A percentile compares a stretch with the other conserved stretches of the same genome.
Evolutionary conservation across 1,140 invertebrate species (phyloP).

Genomic region (Triops cancriformis): DNA sequence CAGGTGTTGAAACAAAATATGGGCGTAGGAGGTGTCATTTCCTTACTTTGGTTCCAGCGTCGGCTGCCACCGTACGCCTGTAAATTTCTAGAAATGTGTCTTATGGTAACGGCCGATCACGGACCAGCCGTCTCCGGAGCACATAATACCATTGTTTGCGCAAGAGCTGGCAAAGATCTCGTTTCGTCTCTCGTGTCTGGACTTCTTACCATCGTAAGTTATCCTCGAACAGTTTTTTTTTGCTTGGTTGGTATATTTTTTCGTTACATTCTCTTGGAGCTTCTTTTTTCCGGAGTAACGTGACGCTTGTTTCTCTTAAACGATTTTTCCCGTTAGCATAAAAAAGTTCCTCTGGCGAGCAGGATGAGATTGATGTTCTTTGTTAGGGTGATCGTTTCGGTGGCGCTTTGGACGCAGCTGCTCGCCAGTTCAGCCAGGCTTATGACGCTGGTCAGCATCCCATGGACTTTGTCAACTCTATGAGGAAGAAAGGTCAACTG

Average conservation of each 20-base stretch:
- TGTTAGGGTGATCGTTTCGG: slow-evolving; percentile 92
- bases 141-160: slow-evolving; percentile 98
- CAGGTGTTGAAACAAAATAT: slow-evolving; percentile 69
- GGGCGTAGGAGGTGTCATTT: slow-evolving; percentile 95
- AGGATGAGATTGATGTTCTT: slow-evolving; percentile 24
- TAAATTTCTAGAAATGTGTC: slow-evolving; percentile 98
- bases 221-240: neutral
- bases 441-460: slow-evolving; percentile 89
- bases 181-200: slow-evolving; percentile 94
- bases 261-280: too few relatives aligned
- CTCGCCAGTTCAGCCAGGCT: slow-evolving; percentile 90
- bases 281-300: slow-evolving; percentile 16
- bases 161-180: slow-evolving; percentile 96
- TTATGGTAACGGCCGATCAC: slow-evolving; percentile 99
- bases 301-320: slow-evolving; percentile 17
- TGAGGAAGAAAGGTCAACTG: slow-evolving; percentile 91
- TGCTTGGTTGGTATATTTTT: slow-evolving; percentile 11
- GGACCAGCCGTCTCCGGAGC: slow-evolving; percentile 98
- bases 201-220: slow-evolving; percentile 89
- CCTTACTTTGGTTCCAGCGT: slow-evolving; percentile 95
- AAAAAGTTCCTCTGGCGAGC: neutral
- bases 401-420: slow-evolving; percentile 93
- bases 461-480: slow-evolving; percentile 97
- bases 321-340: neutral
- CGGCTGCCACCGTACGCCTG: slow-evolving; percentile 87